These are phyloP conservation scores for Meloidogyne hapla DNA, from an alignment of 1,140 invertebrate species.

Conservation along the genomic window DNA sequence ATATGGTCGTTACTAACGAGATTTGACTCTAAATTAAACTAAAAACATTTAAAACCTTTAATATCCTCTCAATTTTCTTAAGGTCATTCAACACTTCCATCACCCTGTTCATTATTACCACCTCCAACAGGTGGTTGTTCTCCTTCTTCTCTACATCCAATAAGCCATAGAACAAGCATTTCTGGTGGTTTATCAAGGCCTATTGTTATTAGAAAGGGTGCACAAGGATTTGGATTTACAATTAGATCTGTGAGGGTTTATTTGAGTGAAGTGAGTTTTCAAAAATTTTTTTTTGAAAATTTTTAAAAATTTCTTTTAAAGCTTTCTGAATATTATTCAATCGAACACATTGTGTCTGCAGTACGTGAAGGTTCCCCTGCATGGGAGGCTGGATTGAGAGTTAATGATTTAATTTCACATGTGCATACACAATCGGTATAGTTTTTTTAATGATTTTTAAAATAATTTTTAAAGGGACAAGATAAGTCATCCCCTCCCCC, in stretches of 20 bases:
- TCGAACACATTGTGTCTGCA: slow-evolving; percentile 60
- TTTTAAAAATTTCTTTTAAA: background rate
- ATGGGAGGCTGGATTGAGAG: slow-evolving; percentile 54
- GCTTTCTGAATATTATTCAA: slow-evolving; percentile 62
- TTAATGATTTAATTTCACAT: slow-evolving; percentile 60
- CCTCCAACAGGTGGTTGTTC: background rate
- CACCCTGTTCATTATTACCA: slow-evolving; percentile 1
- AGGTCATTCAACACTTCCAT: background rate
- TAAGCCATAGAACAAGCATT: slow-evolving; percentile 25
- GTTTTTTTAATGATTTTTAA: background rate
- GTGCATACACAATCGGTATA: slow-evolving; percentile 57
- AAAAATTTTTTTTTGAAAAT: background rate
- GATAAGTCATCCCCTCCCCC: too few species aligned
- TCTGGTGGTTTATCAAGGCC: slow-evolving; percentile 27
- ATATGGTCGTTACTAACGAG: too few species aligned
- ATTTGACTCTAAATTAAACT: too few species aligned
- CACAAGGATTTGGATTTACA: slow-evolving; percentile 60
- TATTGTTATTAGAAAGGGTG: slow-evolving; percentile 52
- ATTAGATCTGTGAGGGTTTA: slow-evolving; percentile 63
- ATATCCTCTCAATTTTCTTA: too few species aligned
- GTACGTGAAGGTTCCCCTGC: slow-evolving; percentile 58
- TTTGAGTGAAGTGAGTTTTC: slow-evolving; percentile 42
- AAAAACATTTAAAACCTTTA: too few species aligned
- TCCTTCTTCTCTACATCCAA: background rate
- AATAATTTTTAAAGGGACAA: too few species aligned